A percentile compares a stretch with the other conserved stretches of the same genome.
Evolutionary conservation across 2,888 invertebrate genomes (phyloP).

Genomic region (Plebejus melissa): DNA sequence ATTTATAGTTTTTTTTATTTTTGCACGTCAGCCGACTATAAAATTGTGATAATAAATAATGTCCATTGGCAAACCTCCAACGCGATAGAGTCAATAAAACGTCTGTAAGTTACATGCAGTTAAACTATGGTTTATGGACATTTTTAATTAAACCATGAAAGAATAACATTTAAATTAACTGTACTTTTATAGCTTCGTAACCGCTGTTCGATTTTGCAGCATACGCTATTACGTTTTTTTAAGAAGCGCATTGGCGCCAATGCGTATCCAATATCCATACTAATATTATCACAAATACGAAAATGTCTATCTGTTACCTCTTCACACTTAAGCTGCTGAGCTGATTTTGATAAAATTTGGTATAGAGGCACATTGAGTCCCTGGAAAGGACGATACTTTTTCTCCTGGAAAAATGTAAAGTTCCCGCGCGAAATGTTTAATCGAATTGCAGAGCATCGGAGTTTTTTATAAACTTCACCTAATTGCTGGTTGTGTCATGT

Average conservation of each 20-base stretch:
- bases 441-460: too few relatives aligned
- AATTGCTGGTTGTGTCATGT: too few relatives aligned
- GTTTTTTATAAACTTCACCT: too few relatives aligned
- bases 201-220: not conserved
- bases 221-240: not conserved
- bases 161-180: slow-evolving; percentile 18
- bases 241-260: not conserved
- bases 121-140: slow-evolving; percentile 25
- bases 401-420: too few relatives aligned
- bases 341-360: too few relatives aligned
- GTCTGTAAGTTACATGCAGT: slow-evolving; percentile 39
- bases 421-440: too few relatives aligned
- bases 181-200: slow-evolving; percentile 3
- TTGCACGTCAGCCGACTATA: slow-evolving; percentile 52
- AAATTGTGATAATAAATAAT: slow-evolving; percentile 63
- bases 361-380: too few relatives aligned
- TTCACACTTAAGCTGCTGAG: too few relatives aligned
- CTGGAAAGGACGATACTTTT: too few relatives aligned
- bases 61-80: slow-evolving; percentile 56
- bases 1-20: slow-evolving; percentile 51
- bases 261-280: too few relatives aligned
- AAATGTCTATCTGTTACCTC: too few relatives aligned
- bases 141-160: slow-evolving; percentile 19
- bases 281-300: too few relatives aligned
- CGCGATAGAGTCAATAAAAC: slow-evolving; percentile 44